phyloP scores from a whole-genome alignment of 2,797 vertebrate species.

The Chelidonichthys spinosus region DNA sequence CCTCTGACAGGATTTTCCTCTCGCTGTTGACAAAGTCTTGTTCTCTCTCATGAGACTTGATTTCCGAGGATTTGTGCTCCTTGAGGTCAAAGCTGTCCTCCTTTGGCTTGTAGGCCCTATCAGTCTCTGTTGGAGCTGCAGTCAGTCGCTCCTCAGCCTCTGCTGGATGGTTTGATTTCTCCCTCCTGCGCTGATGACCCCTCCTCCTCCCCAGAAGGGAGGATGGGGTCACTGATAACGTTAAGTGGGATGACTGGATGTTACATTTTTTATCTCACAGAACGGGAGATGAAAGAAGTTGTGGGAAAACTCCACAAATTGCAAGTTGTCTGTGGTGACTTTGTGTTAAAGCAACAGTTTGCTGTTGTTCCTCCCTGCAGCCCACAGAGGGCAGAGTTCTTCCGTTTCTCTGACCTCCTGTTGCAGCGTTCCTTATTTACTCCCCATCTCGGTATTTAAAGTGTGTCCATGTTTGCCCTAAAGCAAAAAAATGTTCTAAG shows the following conservation, averaged over 20 bases:
- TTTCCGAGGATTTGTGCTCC: constrained; percentile 46
- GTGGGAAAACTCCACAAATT: constrained; percentile 36
- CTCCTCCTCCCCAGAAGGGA: constrained; percentile 49
- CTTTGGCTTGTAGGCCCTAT: constrained; percentile 30
- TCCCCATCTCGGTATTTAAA: constrained; percentile 29
- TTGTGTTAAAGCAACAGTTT: constrained; percentile 22
- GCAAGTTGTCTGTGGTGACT: constrained; percentile 8
- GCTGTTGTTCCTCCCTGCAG: constrained; percentile 10
- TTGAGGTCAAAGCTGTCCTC: constrained; percentile 67
- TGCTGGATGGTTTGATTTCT: constrained; percentile 50
- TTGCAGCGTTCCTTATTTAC: constrained; percentile 21
- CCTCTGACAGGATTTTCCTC: constrained; percentile 36
- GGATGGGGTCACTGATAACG: constrained; percentile 72
- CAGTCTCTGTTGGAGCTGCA: constrained; percentile 37
- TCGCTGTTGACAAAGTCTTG: constrained; percentile 33
- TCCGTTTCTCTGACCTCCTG: constrained; percentile 11
- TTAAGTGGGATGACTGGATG: constrained; percentile 67
- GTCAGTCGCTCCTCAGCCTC: constrained; percentile 57
- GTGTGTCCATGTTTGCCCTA: constrained; percentile 24
- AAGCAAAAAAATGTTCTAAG: constrained; percentile 37
- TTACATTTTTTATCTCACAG: constrained; percentile 55
- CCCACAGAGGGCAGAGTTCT: constrained; percentile 73
- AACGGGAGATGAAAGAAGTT: constrained; percentile 69
- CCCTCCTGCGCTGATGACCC: constrained; percentile 55
- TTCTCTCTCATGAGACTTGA: constrained; percentile 30